Evolutionary conservation across 2,113 vertebrate species (phyloP).

Genomic region (Holacanthus passer): DNA sequence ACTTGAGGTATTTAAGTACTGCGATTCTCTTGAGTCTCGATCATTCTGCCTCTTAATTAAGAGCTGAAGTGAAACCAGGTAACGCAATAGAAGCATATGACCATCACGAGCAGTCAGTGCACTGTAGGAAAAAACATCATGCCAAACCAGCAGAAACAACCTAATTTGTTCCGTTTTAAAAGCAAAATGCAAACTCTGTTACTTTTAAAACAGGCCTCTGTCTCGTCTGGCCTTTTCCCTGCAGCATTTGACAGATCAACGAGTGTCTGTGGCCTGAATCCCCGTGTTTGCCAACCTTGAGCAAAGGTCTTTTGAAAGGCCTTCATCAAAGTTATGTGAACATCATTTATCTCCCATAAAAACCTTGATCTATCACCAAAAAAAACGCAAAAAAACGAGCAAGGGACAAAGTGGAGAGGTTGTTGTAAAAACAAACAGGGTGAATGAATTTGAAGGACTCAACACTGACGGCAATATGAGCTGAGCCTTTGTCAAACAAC

Average conservation of each 20-base stretch:
- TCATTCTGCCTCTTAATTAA: conserved; percentile 39
- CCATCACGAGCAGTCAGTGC: not conserved
- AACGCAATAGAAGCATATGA: not conserved
- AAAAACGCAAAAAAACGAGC: conserved; percentile 7
- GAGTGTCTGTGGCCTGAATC: conserved; percentile 7
- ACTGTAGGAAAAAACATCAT: not conserved
- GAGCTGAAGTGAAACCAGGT: conserved; percentile 30
- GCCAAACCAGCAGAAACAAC: not conserved
- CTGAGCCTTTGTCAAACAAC: conserved; percentile 24
- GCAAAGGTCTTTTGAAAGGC: conserved; percentile 56
- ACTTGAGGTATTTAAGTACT: conserved; percentile 40
- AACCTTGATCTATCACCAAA: conserved; percentile 52
- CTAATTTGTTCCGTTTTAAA: conserved; percentile 19
- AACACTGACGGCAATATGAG: not conserved
- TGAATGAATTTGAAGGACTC: not conserved
- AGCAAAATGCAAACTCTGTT: not conserved
- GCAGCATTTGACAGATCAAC: not conserved
- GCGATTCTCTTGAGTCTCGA: conserved; percentile 31
- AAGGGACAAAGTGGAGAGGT: conserved; percentile 26
- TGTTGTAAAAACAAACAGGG: not conserved
- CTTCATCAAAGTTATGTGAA: conserved; percentile 31
- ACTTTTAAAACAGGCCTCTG: conserved; percentile 18
- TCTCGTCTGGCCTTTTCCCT: not conserved
- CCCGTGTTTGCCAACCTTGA: conserved; percentile 70
- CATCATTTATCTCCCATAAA: conserved; percentile 50